Evolutionary conservation across 2,888 invertebrate genomes (phyloP), one percentile per base, ranked within the genome.

Genomic region (Hydroisotoma schaefferi): DNA sequence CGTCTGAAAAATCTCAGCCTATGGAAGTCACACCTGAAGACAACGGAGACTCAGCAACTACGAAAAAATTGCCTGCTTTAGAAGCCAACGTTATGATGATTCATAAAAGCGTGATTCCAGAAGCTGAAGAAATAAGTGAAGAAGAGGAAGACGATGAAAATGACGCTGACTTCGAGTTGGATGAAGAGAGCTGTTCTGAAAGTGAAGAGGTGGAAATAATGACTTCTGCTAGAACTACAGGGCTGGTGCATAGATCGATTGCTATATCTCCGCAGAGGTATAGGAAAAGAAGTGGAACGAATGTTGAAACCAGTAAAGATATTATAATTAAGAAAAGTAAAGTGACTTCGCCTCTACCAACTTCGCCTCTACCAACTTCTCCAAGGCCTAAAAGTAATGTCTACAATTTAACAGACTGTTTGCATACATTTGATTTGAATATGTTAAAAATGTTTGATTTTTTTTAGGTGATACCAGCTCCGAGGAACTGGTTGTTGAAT

Each of bases 91-190:
- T 22, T 12, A 2, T 23, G 18, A 47, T 33, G n/a, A 47, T 6
- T 46, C 12, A 10, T 20, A 46, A 15, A 6, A 5, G 18, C 10
- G 23, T 23, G 12, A 27, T 27, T 10, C 4, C 26, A 25, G 53
- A 53, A 40, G 6, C 20, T 15, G 56, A 65, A 20, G 65, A 59
- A 8, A 55, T 59, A 10, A 2, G 25, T 2, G 61, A 65, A 22
- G 64, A 68, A 29, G 61, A 63, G 2, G 65, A 69, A 38, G 65
- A 59, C 5, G 60, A 63, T 43, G 63, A 65, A 8, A 69, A 67
- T 51, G 69, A 69, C 26, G 67, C 68, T 5, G 72, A 72, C 40
- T 56, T 63, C 10, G 64, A 66, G 38, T 57, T 63, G 20, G 63
- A 64, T 33, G 57, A 48, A 15, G 66, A 67, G 55, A 60, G 59